A percentile compares a stretch with the other conserved stretches of the same genome.
These are phyloP conservation scores for Paratilapia polleni DNA, from an alignment of 2,113 vertebrate genomes.

Conservation along the genomic window DNA sequence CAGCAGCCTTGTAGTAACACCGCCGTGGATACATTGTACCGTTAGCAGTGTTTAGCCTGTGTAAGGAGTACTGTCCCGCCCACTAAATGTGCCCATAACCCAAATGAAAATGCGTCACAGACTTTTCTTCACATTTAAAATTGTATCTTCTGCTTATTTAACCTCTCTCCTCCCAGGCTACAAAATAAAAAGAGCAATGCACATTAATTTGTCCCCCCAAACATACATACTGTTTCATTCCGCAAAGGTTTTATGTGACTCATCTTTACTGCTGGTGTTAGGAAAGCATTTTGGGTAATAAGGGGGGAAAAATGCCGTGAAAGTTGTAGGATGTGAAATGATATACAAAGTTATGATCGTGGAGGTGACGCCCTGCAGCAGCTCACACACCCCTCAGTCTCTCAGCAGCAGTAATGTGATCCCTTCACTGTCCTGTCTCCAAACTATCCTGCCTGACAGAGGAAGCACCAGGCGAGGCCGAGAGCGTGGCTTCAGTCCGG, in stretches of 20 bases:
- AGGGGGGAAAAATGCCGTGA: not conserved
- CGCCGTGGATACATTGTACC: not conserved
- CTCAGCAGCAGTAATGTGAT: conserved; percentile 39
- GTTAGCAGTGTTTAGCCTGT: conserved; percentile 42
- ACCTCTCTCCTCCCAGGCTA: not conserved
- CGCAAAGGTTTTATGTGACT: not conserved
- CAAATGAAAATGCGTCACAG: conserved; percentile 71
- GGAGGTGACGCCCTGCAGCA: conserved; percentile 61
- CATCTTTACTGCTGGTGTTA: not conserved
- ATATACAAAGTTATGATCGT: not conserved
- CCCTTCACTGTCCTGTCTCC: conserved; percentile 5
- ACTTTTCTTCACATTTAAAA: conserved; percentile 34
- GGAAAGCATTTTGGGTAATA: not conserved
- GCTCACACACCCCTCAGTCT: conserved; percentile 31
- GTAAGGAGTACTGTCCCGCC: conserved; percentile 57
- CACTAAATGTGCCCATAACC: conserved; percentile 63
- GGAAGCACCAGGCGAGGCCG: not conserved
- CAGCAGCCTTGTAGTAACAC: not conserved
- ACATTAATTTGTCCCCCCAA: not conserved
- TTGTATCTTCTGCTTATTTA: not conserved
- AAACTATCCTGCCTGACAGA: conserved; percentile 10
- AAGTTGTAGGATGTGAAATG: conserved; percentile 6
- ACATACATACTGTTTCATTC: not conserved
- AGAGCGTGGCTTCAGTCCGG: not conserved
- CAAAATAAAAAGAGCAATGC: not conserved